A percentile compares a stretch with the other conserved stretches of the same genome.
Conservation (phyloP, 2,888 invertebrate species). For the Thereva unica region DNA sequence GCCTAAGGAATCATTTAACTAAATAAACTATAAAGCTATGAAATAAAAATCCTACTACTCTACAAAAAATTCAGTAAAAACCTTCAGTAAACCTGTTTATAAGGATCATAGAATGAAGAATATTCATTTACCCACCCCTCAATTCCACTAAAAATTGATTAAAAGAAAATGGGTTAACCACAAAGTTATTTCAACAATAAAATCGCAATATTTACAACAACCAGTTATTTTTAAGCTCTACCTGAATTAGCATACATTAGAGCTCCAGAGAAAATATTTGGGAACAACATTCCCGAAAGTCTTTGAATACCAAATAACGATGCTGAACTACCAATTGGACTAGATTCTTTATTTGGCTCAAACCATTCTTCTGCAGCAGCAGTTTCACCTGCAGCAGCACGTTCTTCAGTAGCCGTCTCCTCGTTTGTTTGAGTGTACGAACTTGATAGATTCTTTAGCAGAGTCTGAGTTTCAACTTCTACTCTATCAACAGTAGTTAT, state of each 20-base stretch:
- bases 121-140: too few relatives aligned
- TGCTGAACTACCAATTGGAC: background rate
- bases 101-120: too few relatives aligned
- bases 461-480: conserved; percentile 5
- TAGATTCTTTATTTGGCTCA: background rate
- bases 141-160: background rate
- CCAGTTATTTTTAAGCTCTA: conserved; percentile 35
- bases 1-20: too few relatives aligned
- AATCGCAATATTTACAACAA: conserved; percentile 45
- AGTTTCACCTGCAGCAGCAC: background rate
- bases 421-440: conserved; percentile 4
- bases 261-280: conserved; percentile 42
- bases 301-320: conserved; percentile 19
- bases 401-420: background rate
- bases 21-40: too few relatives aligned
- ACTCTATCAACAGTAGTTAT: background rate
- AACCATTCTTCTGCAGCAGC: background rate
- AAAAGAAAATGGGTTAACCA: conserved; percentile 11
- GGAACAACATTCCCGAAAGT: conserved; percentile 38
- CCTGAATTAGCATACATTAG: conserved; percentile 41
- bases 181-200: background rate
- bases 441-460: background rate
- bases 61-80: too few relatives aligned
- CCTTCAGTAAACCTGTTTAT: too few relatives aligned
- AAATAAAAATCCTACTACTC: too few relatives aligned